phyloP scores from a whole-genome alignment of 2,888 invertebrate genomes.

The Lymantria monacha region DNA sequence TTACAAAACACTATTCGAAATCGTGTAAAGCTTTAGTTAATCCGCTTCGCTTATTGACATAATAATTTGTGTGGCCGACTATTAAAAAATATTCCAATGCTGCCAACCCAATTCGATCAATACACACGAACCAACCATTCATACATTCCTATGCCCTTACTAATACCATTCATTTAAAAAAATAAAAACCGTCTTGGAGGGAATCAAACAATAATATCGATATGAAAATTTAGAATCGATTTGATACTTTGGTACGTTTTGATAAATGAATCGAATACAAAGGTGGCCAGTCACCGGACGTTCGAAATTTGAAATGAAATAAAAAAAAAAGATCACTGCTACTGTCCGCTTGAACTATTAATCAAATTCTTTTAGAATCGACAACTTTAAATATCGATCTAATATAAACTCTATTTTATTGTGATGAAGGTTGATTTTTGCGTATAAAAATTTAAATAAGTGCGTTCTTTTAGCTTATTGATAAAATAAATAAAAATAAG shows the following conservation, averaged over 20 bases:
- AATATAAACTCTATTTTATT: conserved; percentile 1
- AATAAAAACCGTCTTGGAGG: conserved; percentile 37
- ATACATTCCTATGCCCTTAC: conserved; percentile 36
- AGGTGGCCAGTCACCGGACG: conserved; percentile 54
- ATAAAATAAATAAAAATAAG: conserved; percentile 16
- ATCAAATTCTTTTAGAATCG: conserved; percentile 60
- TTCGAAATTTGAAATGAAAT: conserved; percentile 38
- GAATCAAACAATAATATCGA: conserved; percentile 59
- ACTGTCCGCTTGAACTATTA: conserved; percentile 67
- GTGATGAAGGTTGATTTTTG: conserved; percentile 3
- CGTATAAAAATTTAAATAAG: background rate
- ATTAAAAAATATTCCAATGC: too few relatives aligned
- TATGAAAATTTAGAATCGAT: conserved; percentile 45
- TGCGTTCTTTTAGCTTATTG: conserved; percentile 14
- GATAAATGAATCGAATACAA: conserved; percentile 65
- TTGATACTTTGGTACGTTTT: conserved; percentile 33
- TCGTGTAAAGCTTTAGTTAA: too few relatives aligned
- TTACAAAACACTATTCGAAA: too few relatives aligned
- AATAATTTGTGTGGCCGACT: too few relatives aligned
- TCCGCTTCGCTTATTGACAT: too few relatives aligned
- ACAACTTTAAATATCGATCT: conserved; percentile 9
- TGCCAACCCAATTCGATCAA: too few relatives aligned
- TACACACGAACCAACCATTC: conserved; percentile 8
- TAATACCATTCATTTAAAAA: conserved; percentile 35
- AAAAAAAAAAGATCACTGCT: conserved; percentile 50